A percentile compares a stretch with the other conserved stretches of the same genome.
phyloP scores from a whole-genome alignment of 2,113 vertebrate species.

The Myiozetetes cayanensis region DNA sequence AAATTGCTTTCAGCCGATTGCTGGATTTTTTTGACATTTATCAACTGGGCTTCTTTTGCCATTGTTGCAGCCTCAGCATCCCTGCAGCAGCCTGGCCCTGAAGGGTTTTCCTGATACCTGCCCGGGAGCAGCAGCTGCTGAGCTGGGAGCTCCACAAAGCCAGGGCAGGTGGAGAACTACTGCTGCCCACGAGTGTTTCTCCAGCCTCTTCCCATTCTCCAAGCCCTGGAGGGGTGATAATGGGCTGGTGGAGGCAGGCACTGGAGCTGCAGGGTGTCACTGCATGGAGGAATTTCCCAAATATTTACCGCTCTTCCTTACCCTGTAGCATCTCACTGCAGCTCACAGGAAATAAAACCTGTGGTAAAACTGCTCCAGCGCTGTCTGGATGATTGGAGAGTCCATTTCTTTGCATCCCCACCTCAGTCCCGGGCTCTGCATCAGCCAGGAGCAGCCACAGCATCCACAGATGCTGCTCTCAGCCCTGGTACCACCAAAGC shows the following conservation, averaged over 20 bases:
- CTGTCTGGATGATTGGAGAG: background rate
- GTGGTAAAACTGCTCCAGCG: rapidly evolving
- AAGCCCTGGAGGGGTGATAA: background rate
- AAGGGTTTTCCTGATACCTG: constrained; percentile 23
- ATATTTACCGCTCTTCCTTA: background rate
- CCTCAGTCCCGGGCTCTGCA: background rate
- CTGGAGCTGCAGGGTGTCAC: background rate
- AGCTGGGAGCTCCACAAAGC: no score
- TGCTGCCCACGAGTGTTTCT: background rate
- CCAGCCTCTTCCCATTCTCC: background rate
- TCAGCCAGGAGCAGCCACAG: background rate
- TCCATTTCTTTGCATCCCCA: background rate
- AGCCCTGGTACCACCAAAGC: no score
- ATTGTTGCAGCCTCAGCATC: constrained; percentile 17
- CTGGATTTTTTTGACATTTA: constrained; percentile 91
- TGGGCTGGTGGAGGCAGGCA: background rate
- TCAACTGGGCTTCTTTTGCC: constrained; percentile 79
- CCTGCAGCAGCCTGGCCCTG: background rate
- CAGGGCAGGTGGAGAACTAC: background rate
- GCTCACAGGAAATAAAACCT: background rate
- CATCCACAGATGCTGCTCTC: no score
- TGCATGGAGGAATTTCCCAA: background rate
- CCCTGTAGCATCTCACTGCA: background rate
- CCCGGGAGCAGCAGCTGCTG: background rate
- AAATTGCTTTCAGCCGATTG: constrained; percentile 98